A percentile compares a stretch with the other conserved stretches of the same genome.
Conservation (phyloP, 2,113 vertebrate species). For the Peromyscus polionotus region DNA sequence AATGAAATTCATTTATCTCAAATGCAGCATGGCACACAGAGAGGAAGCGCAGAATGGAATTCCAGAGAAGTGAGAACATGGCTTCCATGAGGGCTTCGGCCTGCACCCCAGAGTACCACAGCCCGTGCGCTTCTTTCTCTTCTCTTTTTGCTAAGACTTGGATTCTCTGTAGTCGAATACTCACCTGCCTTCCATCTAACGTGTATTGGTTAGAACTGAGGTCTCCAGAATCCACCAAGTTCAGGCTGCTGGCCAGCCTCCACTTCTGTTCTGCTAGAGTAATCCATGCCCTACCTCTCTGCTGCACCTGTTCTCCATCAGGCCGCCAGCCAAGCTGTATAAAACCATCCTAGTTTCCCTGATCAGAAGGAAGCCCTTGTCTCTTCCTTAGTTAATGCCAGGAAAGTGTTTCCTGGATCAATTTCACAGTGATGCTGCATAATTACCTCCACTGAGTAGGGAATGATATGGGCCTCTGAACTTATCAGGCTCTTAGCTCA, state of each 20-base stretch:
- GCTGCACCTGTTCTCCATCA: neutral
- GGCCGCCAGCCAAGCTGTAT: fast-evolving
- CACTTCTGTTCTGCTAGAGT: neutral
- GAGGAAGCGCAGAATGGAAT: neutral
- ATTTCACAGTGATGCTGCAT: neutral
- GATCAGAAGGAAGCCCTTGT: neutral
- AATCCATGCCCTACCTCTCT: neutral
- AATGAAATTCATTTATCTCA: neutral
- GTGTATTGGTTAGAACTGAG: neutral
- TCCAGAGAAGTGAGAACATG: neutral
- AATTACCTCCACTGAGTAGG: neutral
- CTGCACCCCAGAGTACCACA: neutral
- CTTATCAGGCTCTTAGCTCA: neutral
- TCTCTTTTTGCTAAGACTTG: neutral
- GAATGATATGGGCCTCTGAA: neutral
- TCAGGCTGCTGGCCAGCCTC: neutral
- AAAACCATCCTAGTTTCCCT: neutral
- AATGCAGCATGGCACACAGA: neutral
- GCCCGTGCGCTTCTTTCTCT: neutral
- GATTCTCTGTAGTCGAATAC: neutral
- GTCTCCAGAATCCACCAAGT: neutral
- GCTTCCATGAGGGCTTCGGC: neutral
- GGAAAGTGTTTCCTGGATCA: neutral
- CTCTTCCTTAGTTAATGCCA: neutral
- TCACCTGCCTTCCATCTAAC: neutral